Base-by-base conservation (phyloP, 2,888 invertebrate genomes). In the Entomobrya proxima region DNA sequence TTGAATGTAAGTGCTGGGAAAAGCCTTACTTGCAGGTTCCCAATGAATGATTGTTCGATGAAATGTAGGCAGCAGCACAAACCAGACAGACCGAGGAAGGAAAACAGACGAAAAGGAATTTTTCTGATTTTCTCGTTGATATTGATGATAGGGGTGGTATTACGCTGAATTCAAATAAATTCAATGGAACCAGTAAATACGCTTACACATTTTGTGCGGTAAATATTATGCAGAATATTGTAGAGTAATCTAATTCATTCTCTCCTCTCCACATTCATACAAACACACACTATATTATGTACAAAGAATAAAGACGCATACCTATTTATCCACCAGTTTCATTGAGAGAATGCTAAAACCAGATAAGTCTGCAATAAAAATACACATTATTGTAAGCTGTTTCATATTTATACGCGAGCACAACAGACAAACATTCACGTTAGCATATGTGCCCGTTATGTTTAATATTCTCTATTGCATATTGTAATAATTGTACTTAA, bases 1-100 rank as follows among this genome's bases (percentile, higher is more conserved):
- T 72, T 85, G 78, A 18, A 50, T 84, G 72, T 85, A 85, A 79
- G 85, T 85, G 85, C 85, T 85, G 85, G 85, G 85, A 85, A 85
- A 78, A 85, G 78, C 55, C 85, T 78, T 85, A 35, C 61, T 85
- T 64, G 85, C 78, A 47, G 78, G 85, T 85, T 85, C 85, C 85
- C 85, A 85, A 85, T 85, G 85, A 85, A 74, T 85, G 81, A 44
- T 61, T 61, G 61, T 37, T 61, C 52, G 50, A 74, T 74, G 47
- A 50, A 50, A 74, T 50, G 50, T 74, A 74, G 74, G 74, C 74
- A 72, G 61, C 21, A 35, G 27, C 47, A 11, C 27, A 50, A 55
- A 37, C 69, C 76, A 77, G 61, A 64, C 78, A 83, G 52, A 58
- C 58, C 50, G 47, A 83, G 47, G 83, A 76, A 75, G 78, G 77